phyloP scores from a whole-genome alignment of 23 tunicate species.

The Botrylloides violaceus region DNA sequence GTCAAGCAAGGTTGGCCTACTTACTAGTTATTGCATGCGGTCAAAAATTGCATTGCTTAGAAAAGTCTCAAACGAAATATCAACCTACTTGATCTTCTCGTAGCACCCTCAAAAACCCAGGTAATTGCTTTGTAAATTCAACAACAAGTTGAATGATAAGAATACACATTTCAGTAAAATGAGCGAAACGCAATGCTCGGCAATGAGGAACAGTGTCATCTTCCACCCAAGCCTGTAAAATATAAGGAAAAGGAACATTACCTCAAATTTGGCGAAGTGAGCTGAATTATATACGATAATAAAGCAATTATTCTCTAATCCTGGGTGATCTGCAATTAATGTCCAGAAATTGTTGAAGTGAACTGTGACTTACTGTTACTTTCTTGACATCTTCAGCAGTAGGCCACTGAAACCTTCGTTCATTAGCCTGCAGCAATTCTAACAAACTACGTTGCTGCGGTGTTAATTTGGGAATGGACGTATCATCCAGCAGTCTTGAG shows the following conservation, averaged over 20 bases:
- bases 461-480: constrained; percentile 42
- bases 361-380: constrained; percentile 58
- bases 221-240: constrained; percentile 79
- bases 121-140: constrained; percentile 89
- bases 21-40: too few species aligned
- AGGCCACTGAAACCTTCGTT: constrained; percentile 92
- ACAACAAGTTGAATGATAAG: constrained; percentile 91
- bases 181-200: constrained; percentile 62
- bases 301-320: too few species aligned
- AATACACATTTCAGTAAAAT: constrained; percentile 88
- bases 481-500: background rate
- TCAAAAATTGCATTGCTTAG: too few species aligned
- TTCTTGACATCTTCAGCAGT: constrained; percentile 75
- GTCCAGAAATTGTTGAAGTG: too few species aligned
- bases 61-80: too few species aligned
- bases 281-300: too few species aligned
- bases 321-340: too few species aligned
- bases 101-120: constrained; percentile 76
- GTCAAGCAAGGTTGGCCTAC: too few species aligned
- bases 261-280: too few species aligned
- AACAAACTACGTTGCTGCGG: constrained; percentile 76
- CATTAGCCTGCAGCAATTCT: constrained; percentile 80
- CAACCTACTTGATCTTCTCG: constrained; percentile 84
- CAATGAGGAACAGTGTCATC: constrained; percentile 48
- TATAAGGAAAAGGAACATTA: too few species aligned